Evolutionary conservation across 2,888 invertebrate species (phyloP), one percentile per base, ranked within the genome.

Genomic region (Agrochola lota): DNA sequence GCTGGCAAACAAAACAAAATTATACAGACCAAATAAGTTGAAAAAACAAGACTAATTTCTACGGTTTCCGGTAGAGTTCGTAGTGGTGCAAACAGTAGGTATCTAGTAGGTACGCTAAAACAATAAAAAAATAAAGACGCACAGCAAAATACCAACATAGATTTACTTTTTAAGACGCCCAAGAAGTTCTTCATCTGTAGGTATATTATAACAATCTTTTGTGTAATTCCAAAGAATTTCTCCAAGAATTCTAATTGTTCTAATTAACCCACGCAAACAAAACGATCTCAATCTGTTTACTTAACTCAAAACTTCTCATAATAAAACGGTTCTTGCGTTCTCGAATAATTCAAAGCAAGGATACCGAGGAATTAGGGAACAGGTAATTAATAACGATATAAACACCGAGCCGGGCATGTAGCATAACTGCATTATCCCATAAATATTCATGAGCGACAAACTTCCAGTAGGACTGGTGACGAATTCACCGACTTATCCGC

Each of bases 381-480:
- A 90, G 86, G 89, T 90, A 94, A 94, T 94, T 92, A 92, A 93
- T 93, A 91, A 84, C 83, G 87, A 88, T 90, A 92, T 93, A 93
- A 93, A 91, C 91, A 93, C 91, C 88, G 84, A 91, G 90, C 89
- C 81, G 85, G 82, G 88, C 89, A 91, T 91, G 91, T 92, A 93
- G 95, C 94, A 94, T 95, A 96, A 96, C 94, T 95, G 95, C 95
- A 96, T 95, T 95, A 95, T 93, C 91, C 90, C 85, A 90, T 95
- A 91, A 95, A 95, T 96, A 96, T 96, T 95, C 96, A 96, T 95
- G 93, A 95, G 91, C 81, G 88, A 85, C 89, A 91, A 95, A 95
- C 94, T 96, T 95, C 90, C 91, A 93, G 94, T 91, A 92, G 88
- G 91, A 91, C 91, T 92, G 93, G 93, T 94, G 94, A 95, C 93